Base-by-base conservation (phyloP, 2,888 invertebrate species). In the Prosapia bicincta region DNA sequence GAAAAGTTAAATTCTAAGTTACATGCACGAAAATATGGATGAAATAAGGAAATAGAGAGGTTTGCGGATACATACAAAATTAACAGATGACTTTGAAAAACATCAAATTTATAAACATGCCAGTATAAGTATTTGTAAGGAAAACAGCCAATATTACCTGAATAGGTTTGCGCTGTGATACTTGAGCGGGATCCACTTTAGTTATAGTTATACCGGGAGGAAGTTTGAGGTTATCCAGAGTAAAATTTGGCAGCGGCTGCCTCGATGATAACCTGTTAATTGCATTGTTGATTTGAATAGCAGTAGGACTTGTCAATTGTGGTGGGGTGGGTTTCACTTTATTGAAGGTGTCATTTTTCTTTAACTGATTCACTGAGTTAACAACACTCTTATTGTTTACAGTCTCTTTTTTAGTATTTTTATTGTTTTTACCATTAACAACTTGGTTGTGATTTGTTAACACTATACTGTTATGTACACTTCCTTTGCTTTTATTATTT, bases 181-280 rank as follows among this genome's bases (percentile, higher is more conserved):
- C 81, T 20, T 85, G 85, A 20, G 85, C 85, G 20, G 82, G 81
- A 79, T 85, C 85, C 25, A 87, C 86, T 83, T 87, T 87, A 5
- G 87, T 87, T 77, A 87, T 87, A 23, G 87, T 94, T 68, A 94
- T 94, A n/a, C 94, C 94, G 0, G 94, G 93, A 0, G 94, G 94
- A 66, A 94, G 84, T 54, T 87, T 87, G 24, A 92, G 82, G 79
- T 90, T 90, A 9, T 90, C 89, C 72, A 91, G 76, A 75, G 80
- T 81, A 74, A 82, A 81, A 72, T 78, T 76, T 28, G 72, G 75
- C 10, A 76, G 76, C 26, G 79, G 78, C 24, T 78, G 76, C 26
- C 80, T 74, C 25, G 80, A 79, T 6, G 80, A 80, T 71, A 82
- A 77, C 69, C 78, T 77, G 76, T 81, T 81, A 26, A 82, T 79